phyloP scores from a whole-genome alignment of 2,113 vertebrate genomes.

The Benitochromis conjunctus region DNA sequence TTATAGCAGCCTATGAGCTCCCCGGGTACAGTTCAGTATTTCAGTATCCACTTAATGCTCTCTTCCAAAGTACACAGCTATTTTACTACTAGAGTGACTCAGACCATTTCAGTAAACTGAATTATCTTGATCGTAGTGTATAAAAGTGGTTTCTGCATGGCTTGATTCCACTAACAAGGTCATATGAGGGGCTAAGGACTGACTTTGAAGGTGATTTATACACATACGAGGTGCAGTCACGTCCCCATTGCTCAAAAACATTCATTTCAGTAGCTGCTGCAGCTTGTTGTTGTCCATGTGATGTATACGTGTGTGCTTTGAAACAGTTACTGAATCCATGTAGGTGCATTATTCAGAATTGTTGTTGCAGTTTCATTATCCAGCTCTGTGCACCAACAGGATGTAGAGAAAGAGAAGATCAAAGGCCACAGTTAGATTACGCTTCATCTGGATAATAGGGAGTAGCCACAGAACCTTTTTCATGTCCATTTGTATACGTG shows the following conservation, averaged over 20 bases:
- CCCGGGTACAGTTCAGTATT: not conserved
- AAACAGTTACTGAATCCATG: not conserved
- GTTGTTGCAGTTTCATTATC: slow-evolving; percentile 11
- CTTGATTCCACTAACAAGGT: slow-evolving; percentile 11
- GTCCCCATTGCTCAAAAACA: not conserved
- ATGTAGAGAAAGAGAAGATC: slow-evolving; percentile 12
- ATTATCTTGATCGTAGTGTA: not conserved
- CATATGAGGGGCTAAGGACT: not conserved
- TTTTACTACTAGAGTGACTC: not conserved
- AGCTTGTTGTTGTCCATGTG: not conserved
- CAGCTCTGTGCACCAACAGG: not conserved
- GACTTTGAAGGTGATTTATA: slow-evolving; percentile 4
- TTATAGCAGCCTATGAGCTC: not conserved
- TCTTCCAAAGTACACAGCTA: not conserved
- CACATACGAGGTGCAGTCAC: not conserved
- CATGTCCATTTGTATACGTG: not conserved
- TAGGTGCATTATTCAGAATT: not conserved
- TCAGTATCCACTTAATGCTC: not conserved
- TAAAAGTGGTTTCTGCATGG: slow-evolving; percentile 13
- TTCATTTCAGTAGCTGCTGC: not conserved
- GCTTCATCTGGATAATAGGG: slow-evolving; percentile 18
- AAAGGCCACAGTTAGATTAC: slow-evolving; percentile 10
- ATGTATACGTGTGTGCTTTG: not conserved
- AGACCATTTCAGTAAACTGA: not conserved
- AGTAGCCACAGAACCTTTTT: not conserved